Conservation (phyloP, 2,888 invertebrate species). For the Odiellus spinosus region DNA sequence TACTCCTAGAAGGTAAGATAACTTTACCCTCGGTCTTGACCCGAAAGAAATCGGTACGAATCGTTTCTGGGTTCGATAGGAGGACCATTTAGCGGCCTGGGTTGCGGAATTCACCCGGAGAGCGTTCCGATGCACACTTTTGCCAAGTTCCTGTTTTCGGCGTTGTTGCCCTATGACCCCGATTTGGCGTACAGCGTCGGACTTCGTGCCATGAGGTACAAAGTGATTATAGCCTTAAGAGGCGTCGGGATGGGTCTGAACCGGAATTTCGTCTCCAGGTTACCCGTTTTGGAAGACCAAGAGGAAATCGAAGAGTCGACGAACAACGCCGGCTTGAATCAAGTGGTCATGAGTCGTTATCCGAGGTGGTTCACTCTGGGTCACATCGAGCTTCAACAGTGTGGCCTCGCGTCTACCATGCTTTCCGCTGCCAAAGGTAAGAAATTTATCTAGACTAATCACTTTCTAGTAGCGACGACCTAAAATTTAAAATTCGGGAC, state of each 20-base stretch:
- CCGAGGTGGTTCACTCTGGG: slow-evolving; percentile 63
- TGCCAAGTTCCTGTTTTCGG: slow-evolving; percentile 60
- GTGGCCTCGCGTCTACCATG: slow-evolving; percentile 57
- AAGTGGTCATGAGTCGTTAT: slow-evolving; percentile 42
- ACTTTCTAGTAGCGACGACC: not conserved
- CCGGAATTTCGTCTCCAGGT: slow-evolving; percentile 28
- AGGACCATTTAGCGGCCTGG: slow-evolving; percentile 58
- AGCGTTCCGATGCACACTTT: slow-evolving; percentile 72
- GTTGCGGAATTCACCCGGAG: slow-evolving; percentile 57
- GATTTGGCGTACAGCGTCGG: slow-evolving; percentile 66
- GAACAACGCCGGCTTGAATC: slow-evolving; percentile 32
- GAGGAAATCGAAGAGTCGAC: slow-evolving; percentile 46
- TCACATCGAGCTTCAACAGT: slow-evolving; percentile 64
- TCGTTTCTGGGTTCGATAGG: slow-evolving; percentile 27
- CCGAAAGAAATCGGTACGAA: too few relatives aligned
- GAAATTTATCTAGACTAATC: slow-evolving; percentile 10
- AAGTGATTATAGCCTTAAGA: not conserved
- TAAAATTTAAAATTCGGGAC: not conserved
- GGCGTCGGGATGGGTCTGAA: not conserved
- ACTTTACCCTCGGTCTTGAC: too few relatives aligned
- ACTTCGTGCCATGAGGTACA: slow-evolving; percentile 51
- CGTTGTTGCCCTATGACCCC: slow-evolving; percentile 53
- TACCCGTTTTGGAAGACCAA: slow-evolving; percentile 56
- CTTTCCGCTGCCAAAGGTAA: slow-evolving; percentile 51
- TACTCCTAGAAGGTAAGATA: slow-evolving; percentile 44